phyloP scores from a whole-genome alignment of 2,113 vertebrate species.

The Ceyx margarethae region DNA sequence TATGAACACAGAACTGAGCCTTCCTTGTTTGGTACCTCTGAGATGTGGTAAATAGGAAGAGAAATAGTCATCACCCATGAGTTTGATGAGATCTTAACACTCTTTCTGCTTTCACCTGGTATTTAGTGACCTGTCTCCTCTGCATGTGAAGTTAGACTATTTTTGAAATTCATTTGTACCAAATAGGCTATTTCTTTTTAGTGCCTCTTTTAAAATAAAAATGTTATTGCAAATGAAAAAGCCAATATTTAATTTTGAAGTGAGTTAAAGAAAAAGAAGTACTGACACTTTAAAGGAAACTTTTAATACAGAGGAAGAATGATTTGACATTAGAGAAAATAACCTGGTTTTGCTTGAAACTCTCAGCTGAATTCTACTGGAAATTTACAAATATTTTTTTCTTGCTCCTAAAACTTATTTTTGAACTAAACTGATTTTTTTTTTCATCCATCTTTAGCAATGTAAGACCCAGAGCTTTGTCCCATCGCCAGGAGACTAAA shows the following conservation, averaged over 20 bases:
- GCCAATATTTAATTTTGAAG: neutral
- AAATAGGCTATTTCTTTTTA: neutral
- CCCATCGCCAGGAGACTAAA: neutral
- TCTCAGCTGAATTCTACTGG: neutral
- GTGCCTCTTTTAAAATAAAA: neutral
- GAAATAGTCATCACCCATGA: neutral
- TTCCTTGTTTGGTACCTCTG: neutral
- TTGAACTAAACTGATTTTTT: neutral
- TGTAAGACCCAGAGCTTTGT: neutral
- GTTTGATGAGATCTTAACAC: neutral
- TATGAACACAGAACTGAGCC: neutral
- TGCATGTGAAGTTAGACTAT: neutral
- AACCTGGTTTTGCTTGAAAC: neutral
- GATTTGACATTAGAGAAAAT: neutral
- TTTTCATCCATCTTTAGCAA: neutral
- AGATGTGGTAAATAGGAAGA: neutral
- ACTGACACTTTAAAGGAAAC: neutral
- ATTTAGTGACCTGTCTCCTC: neutral
- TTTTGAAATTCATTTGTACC: neutral
- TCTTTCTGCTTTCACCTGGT: neutral
- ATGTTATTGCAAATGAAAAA: neutral
- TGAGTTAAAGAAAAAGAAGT: accelerated
- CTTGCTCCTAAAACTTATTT: neutral
- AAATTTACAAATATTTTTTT: neutral
- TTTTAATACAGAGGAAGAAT: neutral